Evolutionary conservation across 2,888 invertebrate genomes (phyloP).

Genomic region (Agriopis leucophaearia): DNA sequence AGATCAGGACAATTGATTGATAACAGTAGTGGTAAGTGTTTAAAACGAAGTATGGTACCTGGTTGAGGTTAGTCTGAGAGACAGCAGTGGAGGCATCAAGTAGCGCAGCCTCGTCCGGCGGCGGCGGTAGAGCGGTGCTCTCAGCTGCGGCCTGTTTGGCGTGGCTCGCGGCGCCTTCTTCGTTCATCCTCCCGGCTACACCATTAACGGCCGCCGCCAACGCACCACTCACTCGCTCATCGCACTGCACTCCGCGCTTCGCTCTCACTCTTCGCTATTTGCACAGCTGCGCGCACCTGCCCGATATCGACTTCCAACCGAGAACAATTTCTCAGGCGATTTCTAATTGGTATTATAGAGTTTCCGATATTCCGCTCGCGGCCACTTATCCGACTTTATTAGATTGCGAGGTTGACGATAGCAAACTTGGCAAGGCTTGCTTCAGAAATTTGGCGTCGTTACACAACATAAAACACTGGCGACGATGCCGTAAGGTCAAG

Average conservation of each 20-base stretch:
- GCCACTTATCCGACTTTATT: conserved; percentile 51
- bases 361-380: conserved; percentile 48
- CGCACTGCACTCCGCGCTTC: conserved; percentile 12
- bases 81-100: conserved; percentile 65
- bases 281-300: conserved; percentile 29
- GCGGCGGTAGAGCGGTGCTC: conserved; percentile 49
- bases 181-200: conserved; percentile 69
- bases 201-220: conserved; percentile 36
- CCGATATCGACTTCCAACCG: conserved; percentile 42
- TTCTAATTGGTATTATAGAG: conserved; percentile 51
- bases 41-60: conserved; percentile 50
- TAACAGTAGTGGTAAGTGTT: not conserved
- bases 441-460: conserved; percentile 78
- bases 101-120: conserved; percentile 42
- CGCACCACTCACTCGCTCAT: conserved; percentile 32
- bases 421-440: conserved; percentile 75
- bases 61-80: conserved; percentile 65
- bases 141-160: conserved; percentile 62
- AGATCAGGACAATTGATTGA: not conserved
- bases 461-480: conserved; percentile 79
- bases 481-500: conserved; percentile 80
- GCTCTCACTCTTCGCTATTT: conserved; percentile 15
- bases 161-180: conserved; percentile 72
- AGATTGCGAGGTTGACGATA: conserved; percentile 58
- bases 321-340: conserved; percentile 46